phyloP scores from a whole-genome alignment of 2,113 vertebrate species.

The Mellivora capensis region DNA sequence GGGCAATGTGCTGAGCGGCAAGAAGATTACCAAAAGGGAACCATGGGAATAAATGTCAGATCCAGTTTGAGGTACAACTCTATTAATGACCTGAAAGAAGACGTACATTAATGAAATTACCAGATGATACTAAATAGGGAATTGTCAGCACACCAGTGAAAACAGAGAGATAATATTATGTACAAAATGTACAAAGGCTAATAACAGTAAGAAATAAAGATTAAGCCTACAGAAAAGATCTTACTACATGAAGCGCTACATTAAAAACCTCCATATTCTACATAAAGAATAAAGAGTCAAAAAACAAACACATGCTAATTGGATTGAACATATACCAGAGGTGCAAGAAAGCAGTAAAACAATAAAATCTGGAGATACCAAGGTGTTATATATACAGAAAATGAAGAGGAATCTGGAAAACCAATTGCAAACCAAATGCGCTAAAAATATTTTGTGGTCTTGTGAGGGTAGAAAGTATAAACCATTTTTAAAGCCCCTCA shows the following conservation, averaged over 20 bases:
- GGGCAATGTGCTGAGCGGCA: neutral
- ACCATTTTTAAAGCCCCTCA: neutral
- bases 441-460: neutral
- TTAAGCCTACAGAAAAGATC: neutral
- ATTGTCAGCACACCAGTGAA: conserved; percentile 42
- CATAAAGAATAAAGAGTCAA: neutral
- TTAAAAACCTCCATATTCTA: neutral
- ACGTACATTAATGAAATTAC: conserved; percentile 42
- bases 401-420: neutral
- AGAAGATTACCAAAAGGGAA: conserved; percentile 5
- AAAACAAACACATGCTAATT: conserved; percentile 4
- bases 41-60: neutral
- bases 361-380: neutral
- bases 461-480: neutral
- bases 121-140: conserved; percentile 28
- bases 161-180: conserved; percentile 27
- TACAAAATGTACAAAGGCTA: conserved; percentile 27
- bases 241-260: neutral
- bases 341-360: conserved; percentile 1
- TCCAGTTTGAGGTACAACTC: conserved; percentile 28
- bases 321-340: neutral
- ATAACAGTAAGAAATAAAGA: conserved; percentile 31
- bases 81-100: conserved; percentile 49
- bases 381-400: neutral
- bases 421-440: neutral